phyloP scores from a whole-genome alignment of 2,797 vertebrate genomes.

The Sitta carolinensis region DNA sequence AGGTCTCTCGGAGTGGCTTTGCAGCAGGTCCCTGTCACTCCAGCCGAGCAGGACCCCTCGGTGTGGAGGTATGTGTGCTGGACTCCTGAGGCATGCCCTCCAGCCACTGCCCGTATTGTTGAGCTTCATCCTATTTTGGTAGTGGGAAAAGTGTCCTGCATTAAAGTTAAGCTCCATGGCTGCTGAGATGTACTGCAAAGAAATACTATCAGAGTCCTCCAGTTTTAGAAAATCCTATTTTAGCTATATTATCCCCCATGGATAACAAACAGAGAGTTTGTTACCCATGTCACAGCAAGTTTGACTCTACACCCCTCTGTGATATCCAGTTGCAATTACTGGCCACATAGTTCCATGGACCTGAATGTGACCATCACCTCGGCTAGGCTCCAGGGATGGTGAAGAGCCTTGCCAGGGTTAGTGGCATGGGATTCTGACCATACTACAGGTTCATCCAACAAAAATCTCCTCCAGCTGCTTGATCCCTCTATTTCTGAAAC shows the following conservation, averaged over 20 bases:
- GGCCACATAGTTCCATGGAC: neutral
- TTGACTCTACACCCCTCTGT: neutral
- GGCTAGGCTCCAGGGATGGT: no score
- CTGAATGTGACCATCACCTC: neutral
- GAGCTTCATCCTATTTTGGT: constrained; percentile 53
- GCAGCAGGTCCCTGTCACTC: constrained; percentile 67
- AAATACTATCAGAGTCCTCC: constrained; percentile 1
- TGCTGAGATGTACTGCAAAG: neutral
- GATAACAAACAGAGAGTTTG: neutral
- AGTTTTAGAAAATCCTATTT: constrained; percentile 42
- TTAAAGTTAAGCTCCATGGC: constrained; percentile 39
- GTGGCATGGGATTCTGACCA: neutral
- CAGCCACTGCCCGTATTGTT: constrained; percentile 2
- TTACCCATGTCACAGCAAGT: neutral
- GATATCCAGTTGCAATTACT: neutral
- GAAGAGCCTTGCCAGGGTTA: neutral
- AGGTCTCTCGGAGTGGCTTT: neutral
- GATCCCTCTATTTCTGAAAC: neutral
- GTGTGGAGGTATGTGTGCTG: neutral
- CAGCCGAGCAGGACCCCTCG: neutral
- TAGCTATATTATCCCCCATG: neutral
- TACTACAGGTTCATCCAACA: neutral
- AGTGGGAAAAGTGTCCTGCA: neutral
- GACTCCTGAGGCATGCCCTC: constrained; percentile 21
- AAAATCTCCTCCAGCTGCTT: neutral